These are phyloP conservation scores for Leucophenga maculata DNA, from an alignment of 2,888 invertebrate species.

Conservation along the genomic window DNA sequence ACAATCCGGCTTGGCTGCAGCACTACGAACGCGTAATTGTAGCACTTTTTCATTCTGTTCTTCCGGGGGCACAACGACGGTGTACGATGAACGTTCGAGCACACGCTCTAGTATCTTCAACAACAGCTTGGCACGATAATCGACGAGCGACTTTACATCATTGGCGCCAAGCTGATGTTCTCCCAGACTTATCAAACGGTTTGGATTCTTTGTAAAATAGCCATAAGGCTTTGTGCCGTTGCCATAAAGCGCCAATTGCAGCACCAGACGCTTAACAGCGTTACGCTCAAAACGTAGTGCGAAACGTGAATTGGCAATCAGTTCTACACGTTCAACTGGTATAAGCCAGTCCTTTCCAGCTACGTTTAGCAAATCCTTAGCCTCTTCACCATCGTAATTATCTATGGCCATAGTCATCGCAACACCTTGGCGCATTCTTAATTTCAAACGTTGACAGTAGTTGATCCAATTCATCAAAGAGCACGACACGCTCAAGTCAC, in stretches of 20 bases:
- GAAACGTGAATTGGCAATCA: constrained; percentile 52
- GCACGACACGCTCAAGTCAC: constrained; percentile 79
- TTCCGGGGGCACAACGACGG: constrained; percentile 35
- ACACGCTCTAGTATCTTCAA: constrained; percentile 49
- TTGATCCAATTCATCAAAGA: constrained; percentile 76
- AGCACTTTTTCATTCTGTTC: constrained; percentile 31
- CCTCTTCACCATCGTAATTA: constrained; percentile 1
- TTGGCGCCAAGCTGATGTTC: constrained; percentile 10
- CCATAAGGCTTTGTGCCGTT: constrained; percentile 35
- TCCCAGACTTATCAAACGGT: constrained; percentile 10
- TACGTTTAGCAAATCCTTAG: constrained; percentile 40
- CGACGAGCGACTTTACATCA: constrained; percentile 42
- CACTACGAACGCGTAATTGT: constrained; percentile 45
- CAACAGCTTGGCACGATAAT: constrained; percentile 54
- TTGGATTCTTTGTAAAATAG: constrained; percentile 28
- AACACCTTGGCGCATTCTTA: constrained; percentile 35
- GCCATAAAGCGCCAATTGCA: constrained; percentile 49
- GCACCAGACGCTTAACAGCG: constrained; percentile 40
- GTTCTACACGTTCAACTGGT: constrained; percentile 45
- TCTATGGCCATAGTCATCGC: constrained; percentile 35
- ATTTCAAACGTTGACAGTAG: constrained; percentile 47
- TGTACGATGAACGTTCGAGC: constrained; percentile 54
- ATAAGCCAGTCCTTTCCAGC: constrained; percentile 49
- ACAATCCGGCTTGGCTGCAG: constrained; percentile 28
- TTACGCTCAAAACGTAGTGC: constrained; percentile 53